Conservation (phyloP, 2,797 vertebrate species). For the Enteromius viviparus region DNA sequence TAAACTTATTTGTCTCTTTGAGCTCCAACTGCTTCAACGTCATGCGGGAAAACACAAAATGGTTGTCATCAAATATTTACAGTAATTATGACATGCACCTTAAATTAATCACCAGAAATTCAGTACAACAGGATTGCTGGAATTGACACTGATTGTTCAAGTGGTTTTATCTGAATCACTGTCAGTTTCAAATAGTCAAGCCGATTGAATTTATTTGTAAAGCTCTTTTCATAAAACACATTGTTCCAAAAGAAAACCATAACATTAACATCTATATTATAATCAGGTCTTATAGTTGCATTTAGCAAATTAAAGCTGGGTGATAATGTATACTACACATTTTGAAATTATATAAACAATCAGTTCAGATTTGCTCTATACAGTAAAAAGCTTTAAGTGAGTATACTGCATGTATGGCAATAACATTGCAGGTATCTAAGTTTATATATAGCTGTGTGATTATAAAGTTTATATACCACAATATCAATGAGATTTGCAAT, state of each 20-base stretch:
- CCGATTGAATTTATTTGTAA: background rate
- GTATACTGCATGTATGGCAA: too few relatives aligned
- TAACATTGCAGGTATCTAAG: too few relatives aligned
- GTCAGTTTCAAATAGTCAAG: background rate
- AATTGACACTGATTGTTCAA: background rate
- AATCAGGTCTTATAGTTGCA: too few relatives aligned
- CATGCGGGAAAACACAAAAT: background rate
- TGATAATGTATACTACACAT: background rate
- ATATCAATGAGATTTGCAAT: background rate
- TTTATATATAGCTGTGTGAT: too few relatives aligned
- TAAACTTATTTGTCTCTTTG: background rate
- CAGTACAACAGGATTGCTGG: background rate
- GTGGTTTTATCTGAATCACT: background rate
- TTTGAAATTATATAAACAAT: too few relatives aligned
- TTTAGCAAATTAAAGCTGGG: background rate
- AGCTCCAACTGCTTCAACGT: background rate
- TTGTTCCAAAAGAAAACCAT: background rate
- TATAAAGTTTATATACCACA: background rate
- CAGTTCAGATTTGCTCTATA: too few relatives aligned
- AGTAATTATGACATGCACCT: background rate
- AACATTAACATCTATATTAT: too few relatives aligned
- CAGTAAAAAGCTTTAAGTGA: too few relatives aligned
- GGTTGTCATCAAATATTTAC: background rate
- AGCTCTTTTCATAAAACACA: background rate
- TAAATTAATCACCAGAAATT: background rate